Conservation (phyloP, 2,113 vertebrate species). For the Clarias magur region DNA sequence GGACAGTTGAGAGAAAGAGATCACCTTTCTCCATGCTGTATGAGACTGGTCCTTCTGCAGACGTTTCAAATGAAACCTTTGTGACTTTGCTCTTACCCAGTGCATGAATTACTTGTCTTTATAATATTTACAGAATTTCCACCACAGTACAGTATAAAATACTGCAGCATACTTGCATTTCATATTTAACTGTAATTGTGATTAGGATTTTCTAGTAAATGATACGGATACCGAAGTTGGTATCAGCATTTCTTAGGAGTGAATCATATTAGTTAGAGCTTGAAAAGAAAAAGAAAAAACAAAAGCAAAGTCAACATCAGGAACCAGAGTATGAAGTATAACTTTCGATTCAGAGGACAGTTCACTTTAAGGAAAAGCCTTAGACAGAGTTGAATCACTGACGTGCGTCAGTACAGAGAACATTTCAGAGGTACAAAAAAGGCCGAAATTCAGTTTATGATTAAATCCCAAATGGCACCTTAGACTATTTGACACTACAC, state of each 20-base stretch:
- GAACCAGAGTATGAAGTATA: background rate
- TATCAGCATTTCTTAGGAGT: background rate
- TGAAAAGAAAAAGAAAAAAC: background rate
- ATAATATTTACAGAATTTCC: too few relatives aligned
- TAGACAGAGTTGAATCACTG: background rate
- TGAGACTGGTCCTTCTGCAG: too few relatives aligned
- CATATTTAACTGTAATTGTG: background rate
- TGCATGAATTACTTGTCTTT: too few relatives aligned
- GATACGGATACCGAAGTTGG: background rate
- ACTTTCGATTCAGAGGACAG: background rate
- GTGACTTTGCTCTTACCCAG: too few relatives aligned
- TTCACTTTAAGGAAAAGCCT: background rate
- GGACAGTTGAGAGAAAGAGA: too few relatives aligned
- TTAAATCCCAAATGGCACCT: constrained; percentile 19
- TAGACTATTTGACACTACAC: constrained; percentile 11
- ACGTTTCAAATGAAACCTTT: too few relatives aligned
- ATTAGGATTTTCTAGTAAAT: background rate
- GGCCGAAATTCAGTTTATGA: constrained; percentile 22
- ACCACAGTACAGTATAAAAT: background rate
- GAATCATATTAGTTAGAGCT: background rate
- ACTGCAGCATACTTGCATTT: background rate
- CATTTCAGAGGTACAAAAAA: background rate
- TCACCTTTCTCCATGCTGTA: too few relatives aligned
- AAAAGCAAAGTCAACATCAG: background rate
- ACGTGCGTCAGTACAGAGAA: background rate